Percentiles rank a stretch among this genome's conserved stretches.
Conservation (phyloP, 1,140 invertebrate species). For the Drosophila dunni region DNA sequence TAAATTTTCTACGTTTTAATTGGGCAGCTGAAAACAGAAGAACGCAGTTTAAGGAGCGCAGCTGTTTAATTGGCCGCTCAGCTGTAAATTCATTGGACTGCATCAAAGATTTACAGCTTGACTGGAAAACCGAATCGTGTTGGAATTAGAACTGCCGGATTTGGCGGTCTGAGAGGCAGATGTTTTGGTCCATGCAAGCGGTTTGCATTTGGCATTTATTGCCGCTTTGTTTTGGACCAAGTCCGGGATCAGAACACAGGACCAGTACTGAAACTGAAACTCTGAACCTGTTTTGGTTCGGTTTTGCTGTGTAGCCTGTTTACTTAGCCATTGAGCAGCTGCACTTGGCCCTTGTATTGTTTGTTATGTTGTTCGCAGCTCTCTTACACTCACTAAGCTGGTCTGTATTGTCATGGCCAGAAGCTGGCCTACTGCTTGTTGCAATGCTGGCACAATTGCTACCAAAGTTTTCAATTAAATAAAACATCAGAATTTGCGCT, state of each 20-base stretch:
- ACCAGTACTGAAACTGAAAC: conserved; percentile 1
- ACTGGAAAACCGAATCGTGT: conserved; percentile 3
- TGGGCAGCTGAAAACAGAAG: conserved; percentile 24
- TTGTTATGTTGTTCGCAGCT: conserved; percentile 28
- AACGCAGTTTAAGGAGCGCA: conserved; percentile 40
- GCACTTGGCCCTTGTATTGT: conserved; percentile 43
- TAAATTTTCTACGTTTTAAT: conserved; percentile 35
- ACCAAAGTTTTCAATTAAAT: conserved; percentile 38
- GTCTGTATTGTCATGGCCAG: conserved; percentile 27
- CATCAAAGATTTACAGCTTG: conserved; percentile 53
- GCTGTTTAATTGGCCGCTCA: conserved; percentile 50
- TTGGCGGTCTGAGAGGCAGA: conserved; percentile 18
- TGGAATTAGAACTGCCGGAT: conserved; percentile 28
- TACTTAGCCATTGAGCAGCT: conserved; percentile 47
- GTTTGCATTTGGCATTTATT: conserved; percentile 63
- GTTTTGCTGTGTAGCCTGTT: conserved; percentile 22
- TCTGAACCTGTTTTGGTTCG: too few species aligned
- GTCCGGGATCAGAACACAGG: conserved; percentile 17
- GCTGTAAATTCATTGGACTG: conserved; percentile 54
- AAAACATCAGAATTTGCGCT: conserved; percentile 22
- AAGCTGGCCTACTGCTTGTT: conserved; percentile 13
- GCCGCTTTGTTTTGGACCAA: conserved; percentile 57
- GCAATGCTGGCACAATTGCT: conserved; percentile 10
- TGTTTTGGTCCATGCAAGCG: conserved; percentile 42
- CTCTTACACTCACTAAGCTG: conserved; percentile 17